A percentile compares a stretch with the other conserved stretches of the same genome.
phyloP scores from a whole-genome alignment of 2,113 vertebrate genomes.

The Neomonachus schauinslandi region DNA sequence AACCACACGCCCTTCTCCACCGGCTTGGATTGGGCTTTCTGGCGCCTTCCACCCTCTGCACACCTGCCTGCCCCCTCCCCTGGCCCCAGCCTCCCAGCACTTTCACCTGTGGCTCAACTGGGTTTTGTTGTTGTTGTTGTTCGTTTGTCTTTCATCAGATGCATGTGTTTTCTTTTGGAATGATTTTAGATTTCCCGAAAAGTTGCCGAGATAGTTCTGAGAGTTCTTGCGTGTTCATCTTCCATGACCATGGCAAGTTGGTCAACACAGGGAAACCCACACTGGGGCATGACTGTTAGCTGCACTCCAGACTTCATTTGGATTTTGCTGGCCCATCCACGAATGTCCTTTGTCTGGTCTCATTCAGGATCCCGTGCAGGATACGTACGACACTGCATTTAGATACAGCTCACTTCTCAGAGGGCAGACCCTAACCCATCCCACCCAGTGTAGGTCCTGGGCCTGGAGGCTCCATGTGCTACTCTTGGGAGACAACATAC shows the following conservation, averaged over 20 bases:
- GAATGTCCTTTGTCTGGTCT: neutral
- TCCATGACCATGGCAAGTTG: accelerated
- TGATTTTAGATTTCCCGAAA: neutral
- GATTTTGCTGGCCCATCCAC: neutral
- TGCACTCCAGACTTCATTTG: neutral
- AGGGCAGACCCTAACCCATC: too few species aligned
- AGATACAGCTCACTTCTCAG: neutral
- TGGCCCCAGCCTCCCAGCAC: neutral
- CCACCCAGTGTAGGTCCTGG: accelerated
- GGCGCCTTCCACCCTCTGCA: accelerated
- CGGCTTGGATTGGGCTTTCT: accelerated
- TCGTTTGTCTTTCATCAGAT: neutral
- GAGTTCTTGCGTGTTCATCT: neutral
- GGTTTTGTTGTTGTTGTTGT: accelerated
- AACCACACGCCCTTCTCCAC: accelerated
- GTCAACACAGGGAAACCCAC: neutral
- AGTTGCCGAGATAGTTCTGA: neutral
- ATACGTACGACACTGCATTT: accelerated
- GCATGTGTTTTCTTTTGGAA: neutral
- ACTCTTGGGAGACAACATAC: neutral
- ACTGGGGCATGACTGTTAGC: accelerated
- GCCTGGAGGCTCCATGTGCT: accelerated
- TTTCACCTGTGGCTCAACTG: neutral
- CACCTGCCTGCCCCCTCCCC: accelerated
- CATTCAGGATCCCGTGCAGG: accelerated